A percentile compares a stretch with the other conserved stretches of the same genome.
Evolutionary conservation across 2,113 vertebrate species (phyloP).

Genomic region (Menura novaehollandiae): DNA sequence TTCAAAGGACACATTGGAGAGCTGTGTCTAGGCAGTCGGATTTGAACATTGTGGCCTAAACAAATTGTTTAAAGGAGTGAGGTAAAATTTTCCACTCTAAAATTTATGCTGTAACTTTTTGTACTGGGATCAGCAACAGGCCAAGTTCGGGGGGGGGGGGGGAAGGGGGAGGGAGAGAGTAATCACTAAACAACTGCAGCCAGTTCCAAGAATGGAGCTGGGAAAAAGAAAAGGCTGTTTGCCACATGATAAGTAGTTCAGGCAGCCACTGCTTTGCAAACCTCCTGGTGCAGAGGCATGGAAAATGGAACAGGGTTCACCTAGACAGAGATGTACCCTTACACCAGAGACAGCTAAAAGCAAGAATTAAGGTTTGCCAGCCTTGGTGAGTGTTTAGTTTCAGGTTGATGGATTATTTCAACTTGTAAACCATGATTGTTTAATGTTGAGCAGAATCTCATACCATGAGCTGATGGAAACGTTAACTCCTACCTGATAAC

Average conservation of each 20-base stretch:
- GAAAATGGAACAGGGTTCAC: neutral
- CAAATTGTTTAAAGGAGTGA: neutral
- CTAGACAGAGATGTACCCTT: neutral
- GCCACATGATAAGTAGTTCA: neutral
- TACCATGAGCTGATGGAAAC: neutral
- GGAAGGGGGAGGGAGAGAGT: too few relatives aligned
- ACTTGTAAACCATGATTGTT: neutral
- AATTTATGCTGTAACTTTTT: neutral
- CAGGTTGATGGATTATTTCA: neutral
- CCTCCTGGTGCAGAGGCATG: neutral
- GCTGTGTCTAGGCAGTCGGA: neutral
- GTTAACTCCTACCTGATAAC: neutral
- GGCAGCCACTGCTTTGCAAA: neutral
- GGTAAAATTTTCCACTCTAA: neutral
- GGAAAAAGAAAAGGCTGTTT: neutral
- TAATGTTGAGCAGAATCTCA: neutral
- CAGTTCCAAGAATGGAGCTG: neutral
- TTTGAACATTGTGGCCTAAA: neutral
- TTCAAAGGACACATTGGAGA: neutral
- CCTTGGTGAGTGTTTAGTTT: neutral
- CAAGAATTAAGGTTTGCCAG: neutral
- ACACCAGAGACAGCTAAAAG: neutral
- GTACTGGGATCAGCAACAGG: neutral
- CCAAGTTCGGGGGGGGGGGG: neutral
- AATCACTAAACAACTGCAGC: too few relatives aligned